Evolutionary conservation across 2,888 invertebrate genomes (phyloP), one percentile per base, ranked within the genome.

Genomic region (Vanessa cardui): DNA sequence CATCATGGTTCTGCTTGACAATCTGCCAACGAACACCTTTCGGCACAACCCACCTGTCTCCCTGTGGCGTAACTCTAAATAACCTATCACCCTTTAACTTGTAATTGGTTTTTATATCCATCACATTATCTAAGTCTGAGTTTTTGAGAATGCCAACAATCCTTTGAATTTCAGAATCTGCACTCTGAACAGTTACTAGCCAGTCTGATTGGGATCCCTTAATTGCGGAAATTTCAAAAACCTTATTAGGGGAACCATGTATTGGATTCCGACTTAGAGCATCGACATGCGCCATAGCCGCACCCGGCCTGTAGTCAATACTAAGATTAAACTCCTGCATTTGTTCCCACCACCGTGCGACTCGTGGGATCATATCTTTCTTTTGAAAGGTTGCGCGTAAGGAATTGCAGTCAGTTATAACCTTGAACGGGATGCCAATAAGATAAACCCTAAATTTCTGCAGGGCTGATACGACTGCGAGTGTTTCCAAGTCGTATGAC

Each of bases 1-100:
- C 75, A 33, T 77, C 75, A 39, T 76, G 75, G 52, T 76, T 76
- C 9, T n/a, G 65, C 46, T 71, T 71, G 0, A 73, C 45, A 12
- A 45, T 56, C 45, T 77, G n/a, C n/a, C n/a, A n/a, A n/a, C n/a
- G n/a, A n/a, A n/a, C n/a, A n/a, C n/a, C n/a, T n/a, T n/a, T n/a
- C 75, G 45, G 45, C 9, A 45, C 45, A 8, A 45, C 45, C 76
- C 76, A 78, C 1, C 76, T 21, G 0, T 68, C 72, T 0, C 68
- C 70, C 26, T 67, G 71, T 26, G 79, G 77, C 0, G 76, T 78
- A 1, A 79, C 59, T 76, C 76, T 2, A 68, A 15, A 3, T 63
- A 65, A 16, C 64, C 62, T 6, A 59, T 71, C 8, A 68, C 45
- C 21, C 66, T 59, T 0, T 68, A 46, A 61, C 71, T 74, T 0